phyloP scores from a whole-genome alignment of 2,113 vertebrate species.

The Eleginops maclovinus region DNA sequence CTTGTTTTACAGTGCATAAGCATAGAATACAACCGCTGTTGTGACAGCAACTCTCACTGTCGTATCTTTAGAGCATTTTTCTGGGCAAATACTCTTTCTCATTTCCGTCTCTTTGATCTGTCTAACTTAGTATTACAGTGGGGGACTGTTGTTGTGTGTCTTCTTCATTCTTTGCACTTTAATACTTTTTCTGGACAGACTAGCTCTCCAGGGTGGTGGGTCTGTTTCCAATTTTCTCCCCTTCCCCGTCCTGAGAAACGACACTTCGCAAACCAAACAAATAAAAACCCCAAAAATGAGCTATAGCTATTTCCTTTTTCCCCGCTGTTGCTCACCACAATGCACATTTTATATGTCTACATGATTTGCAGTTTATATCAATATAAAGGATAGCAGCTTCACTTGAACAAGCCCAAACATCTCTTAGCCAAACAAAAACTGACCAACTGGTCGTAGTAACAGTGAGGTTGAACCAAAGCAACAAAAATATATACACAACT shows the following conservation, averaged over 20 bases:
- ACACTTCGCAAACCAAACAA: conserved; percentile 64
- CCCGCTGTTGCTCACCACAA: conserved; percentile 7
- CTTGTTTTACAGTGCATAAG: background rate
- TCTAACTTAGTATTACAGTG: conserved; percentile 16
- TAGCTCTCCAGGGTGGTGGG: conserved; percentile 59
- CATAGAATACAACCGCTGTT: background rate
- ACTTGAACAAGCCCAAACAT: conserved; percentile 22
- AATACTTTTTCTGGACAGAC: conserved; percentile 56
- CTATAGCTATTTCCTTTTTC: conserved; percentile 12
- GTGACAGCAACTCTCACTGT: conserved; percentile 31
- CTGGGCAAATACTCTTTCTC: background rate
- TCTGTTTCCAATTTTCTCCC: conserved; percentile 79
- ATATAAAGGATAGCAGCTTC: too few species aligned
- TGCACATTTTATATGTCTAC: conserved; percentile 7
- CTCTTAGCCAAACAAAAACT: conserved; percentile 34
- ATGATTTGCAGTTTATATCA: conserved; percentile 9
- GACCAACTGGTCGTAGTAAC: conserved; percentile 26
- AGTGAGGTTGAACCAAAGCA: conserved; percentile 24
- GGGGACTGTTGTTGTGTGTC: conserved; percentile 48
- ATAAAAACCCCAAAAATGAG: conserved; percentile 28
- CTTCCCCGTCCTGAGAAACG: conserved; percentile 59
- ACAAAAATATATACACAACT: too few species aligned
- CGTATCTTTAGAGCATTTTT: conserved; percentile 10
- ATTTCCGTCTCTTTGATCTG: background rate
- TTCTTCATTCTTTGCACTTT: conserved; percentile 44